Evolutionary conservation across 2,797 vertebrate species (phyloP).

Genomic region (Sebastes baramenuke): DNA sequence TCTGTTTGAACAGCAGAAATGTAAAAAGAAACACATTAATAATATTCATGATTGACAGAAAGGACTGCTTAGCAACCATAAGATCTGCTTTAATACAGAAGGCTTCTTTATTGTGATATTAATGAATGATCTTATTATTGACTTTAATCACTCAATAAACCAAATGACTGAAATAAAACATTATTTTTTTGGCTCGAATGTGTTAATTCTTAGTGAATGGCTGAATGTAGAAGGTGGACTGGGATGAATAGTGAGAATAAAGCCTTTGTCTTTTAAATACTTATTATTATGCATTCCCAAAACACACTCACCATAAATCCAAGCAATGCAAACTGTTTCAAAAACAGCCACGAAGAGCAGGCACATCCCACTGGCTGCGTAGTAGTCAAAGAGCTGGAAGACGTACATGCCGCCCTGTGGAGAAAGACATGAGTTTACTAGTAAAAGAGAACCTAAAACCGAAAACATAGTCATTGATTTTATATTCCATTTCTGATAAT

Average conservation of each 20-base stretch:
- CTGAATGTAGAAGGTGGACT: background rate
- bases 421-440: slow-evolving; percentile 24
- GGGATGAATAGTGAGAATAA: slow-evolving; percentile 4
- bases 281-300: too few species aligned
- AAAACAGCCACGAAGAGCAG: slow-evolving; percentile 95
- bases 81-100: background rate
- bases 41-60: background rate
- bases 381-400: slow-evolving; percentile 98
- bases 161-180: background rate
- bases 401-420: slow-evolving; percentile 95
- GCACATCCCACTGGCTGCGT: slow-evolving; percentile 96
- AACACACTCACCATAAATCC: slow-evolving; percentile 92
- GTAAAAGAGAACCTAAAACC: background rate
- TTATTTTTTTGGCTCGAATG: background rate
- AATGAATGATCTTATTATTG: background rate
- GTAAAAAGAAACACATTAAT: background rate
- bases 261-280: background rate
- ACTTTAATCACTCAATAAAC: background rate
- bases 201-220: background rate
- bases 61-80: background rate
- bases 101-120: background rate
- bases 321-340: slow-evolving; percentile 91
- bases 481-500: too few species aligned
- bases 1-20: background rate
- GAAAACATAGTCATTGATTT: too few species aligned